Conservation (phyloP, 2,888 invertebrate species). For the Andrena haemorrhoa region DNA sequence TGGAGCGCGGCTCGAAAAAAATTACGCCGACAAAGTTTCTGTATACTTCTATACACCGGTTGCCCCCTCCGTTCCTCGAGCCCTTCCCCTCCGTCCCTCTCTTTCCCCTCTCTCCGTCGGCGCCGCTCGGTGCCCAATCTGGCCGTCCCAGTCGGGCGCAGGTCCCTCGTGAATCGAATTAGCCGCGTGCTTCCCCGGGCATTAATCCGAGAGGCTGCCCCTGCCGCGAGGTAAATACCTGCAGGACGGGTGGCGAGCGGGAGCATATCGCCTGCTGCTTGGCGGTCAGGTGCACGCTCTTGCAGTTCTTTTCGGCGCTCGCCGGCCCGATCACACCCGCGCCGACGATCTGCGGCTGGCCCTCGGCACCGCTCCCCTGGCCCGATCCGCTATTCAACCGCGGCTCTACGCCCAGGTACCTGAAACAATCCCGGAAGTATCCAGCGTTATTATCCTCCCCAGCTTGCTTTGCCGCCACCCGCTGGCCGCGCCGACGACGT, state of each 20-base stretch:
- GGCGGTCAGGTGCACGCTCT: slow-evolving; percentile 81
- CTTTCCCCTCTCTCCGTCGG: not conserved
- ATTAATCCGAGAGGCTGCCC: slow-evolving; percentile 65
- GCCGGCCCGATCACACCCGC: slow-evolving; percentile 83
- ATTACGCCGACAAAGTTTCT: slow-evolving; percentile 29
- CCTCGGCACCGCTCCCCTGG: slow-evolving; percentile 74
- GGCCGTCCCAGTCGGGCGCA: slow-evolving; percentile 20
- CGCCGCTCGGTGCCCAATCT: slow-evolving; percentile 14
- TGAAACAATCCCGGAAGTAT: slow-evolving; percentile 70
- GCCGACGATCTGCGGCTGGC: slow-evolving; percentile 76
- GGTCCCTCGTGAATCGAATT: slow-evolving; percentile 68
- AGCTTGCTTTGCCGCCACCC: not conserved
- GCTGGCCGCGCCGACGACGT: no score
- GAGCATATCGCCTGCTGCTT: slow-evolving; percentile 84
- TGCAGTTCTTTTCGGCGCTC: slow-evolving; percentile 83
- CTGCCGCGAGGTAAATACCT: slow-evolving; percentile 77
- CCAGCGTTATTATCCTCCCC: slow-evolving; percentile 17
- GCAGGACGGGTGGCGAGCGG: slow-evolving; percentile 82
- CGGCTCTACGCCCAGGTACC: slow-evolving; percentile 83
- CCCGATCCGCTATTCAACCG: slow-evolving; percentile 74
- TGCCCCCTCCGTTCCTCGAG: not conserved
- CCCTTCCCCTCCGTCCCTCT: not conserved
- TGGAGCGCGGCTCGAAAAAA: slow-evolving; percentile 11
- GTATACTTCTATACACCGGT: slow-evolving; percentile 6
- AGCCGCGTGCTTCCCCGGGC: slow-evolving; percentile 70